Evolutionary conservation across 2,888 invertebrate species (phyloP).

Genomic region (Phaedon cochleariae): DNA sequence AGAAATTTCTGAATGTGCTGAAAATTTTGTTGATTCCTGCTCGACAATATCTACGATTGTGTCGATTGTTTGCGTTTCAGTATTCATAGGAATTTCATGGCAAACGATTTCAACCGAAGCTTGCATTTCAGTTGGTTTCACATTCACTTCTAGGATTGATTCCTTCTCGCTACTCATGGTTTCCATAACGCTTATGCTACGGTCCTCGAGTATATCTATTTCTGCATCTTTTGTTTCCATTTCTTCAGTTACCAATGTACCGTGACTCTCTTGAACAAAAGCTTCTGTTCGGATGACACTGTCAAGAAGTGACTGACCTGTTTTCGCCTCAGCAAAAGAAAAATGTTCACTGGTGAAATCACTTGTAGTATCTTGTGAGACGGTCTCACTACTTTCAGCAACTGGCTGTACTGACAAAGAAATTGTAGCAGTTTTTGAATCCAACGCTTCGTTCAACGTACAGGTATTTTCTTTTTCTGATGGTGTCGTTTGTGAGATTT

Average conservation of each 20-base stretch:
- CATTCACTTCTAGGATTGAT: conserved; percentile 54
- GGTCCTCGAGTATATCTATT: conserved; percentile 59
- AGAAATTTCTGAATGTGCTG: conserved; percentile 56
- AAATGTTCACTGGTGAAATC: conserved; percentile 50
- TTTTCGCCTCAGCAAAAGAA: conserved; percentile 58
- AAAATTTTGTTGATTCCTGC: conserved; percentile 51
- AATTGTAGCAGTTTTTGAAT: conserved; percentile 57
- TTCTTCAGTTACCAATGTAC: conserved; percentile 57
- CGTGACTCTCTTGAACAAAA: conserved; percentile 59
- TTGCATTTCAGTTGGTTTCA: conserved; percentile 55
- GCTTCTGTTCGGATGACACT: conserved; percentile 61
- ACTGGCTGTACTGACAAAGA: conserved; percentile 59
- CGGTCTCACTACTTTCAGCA: conserved; percentile 61
- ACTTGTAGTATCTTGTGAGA: conserved; percentile 54
- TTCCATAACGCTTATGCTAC: conserved; percentile 63
- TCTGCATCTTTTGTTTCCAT: conserved; percentile 60
- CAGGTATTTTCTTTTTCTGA: conserved; percentile 64
- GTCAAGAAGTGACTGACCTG: conserved; percentile 63
- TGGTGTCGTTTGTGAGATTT: conserved; percentile 61
- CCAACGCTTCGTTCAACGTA: conserved; percentile 50
- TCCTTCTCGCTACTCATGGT: conserved; percentile 64
- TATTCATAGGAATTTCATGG: conserved; percentile 63
- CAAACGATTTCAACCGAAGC: conserved; percentile 58
- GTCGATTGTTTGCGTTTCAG: conserved; percentile 61
- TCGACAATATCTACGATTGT: conserved; percentile 57